phyloP scores from a whole-genome alignment of 2,113 vertebrate genomes.

The Vidua macroura region DNA sequence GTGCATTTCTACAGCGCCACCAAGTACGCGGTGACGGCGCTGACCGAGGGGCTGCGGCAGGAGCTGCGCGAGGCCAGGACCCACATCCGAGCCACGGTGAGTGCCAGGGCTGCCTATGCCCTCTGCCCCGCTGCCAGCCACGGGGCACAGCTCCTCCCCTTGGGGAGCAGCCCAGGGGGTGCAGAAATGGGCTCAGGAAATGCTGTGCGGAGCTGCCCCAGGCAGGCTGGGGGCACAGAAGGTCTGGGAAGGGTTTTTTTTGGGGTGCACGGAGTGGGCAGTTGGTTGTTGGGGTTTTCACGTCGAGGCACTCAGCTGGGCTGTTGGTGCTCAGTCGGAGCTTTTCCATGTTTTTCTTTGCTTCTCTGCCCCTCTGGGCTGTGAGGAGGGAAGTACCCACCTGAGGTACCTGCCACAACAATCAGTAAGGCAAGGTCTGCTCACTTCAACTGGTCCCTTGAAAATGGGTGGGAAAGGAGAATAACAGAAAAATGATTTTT shows the following conservation, averaged over 20 bases:
- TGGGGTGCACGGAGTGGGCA: background rate
- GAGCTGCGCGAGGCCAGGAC: constrained; percentile 89
- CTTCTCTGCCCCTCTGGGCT: background rate
- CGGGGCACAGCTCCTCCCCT: background rate
- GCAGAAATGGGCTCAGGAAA: background rate
- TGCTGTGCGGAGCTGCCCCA: background rate
- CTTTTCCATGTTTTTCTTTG: background rate
- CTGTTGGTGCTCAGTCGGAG: background rate
- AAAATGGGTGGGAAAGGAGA: background rate
- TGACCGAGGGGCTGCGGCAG: constrained; percentile 92
- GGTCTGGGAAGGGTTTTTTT: background rate
- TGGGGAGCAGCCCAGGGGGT: no score
- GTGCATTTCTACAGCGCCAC: constrained; percentile 93
- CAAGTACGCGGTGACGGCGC: constrained; percentile 90
- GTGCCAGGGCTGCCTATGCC: background rate
- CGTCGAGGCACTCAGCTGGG: background rate
- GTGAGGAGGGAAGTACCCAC: background rate
- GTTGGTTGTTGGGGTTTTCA: background rate
- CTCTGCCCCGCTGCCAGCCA: no score
- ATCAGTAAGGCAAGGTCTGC: background rate
- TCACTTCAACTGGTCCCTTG: background rate
- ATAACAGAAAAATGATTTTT: background rate
- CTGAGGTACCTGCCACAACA: background rate
- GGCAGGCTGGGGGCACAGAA: background rate
- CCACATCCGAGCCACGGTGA: constrained; percentile 93